Evolutionary conservation across 2,113 vertebrate genomes (phyloP), one percentile per base, ranked within the genome.

Genomic region (Mungos mungo): DNA sequence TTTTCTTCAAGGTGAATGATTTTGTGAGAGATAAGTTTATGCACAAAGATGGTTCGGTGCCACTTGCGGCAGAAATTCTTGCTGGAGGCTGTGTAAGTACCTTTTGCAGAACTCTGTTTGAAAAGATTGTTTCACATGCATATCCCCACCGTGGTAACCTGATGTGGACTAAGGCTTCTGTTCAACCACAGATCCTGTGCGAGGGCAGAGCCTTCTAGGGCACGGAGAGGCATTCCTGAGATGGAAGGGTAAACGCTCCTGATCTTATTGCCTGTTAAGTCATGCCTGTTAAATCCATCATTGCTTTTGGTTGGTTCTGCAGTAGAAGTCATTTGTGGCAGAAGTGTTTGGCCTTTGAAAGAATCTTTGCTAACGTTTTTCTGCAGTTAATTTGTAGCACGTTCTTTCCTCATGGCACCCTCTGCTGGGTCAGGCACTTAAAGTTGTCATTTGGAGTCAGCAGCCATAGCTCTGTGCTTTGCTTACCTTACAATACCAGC

Each of bases 61-160:
- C 99, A 10, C 90, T 99, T 65, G 93, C 98, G 57, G 98, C 99
- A 87, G 99, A 99, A 98, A 99, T 99, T 95, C 98, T 99, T 80
- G 98, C 99, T 7, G 99, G 99, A 68, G 99, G 99, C 98, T 99
- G 99, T 96, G 99, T 99, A 98, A 99, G 99, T 99, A 98, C 88
- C 93, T 97, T 76, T 45, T 88, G 12, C 1, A 3, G 7, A 80
- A 80, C 63, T 81, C 84, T 90, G 57, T 79, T n/a, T n/a, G 72
- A 47, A 54, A 96, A 96, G 60, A 18, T 94, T 96, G 47, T 97
- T 92, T 57, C 90, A 7, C 29, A 0, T 47, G 9, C 60, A 0
- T 66, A 11, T n/a, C 88, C 19, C 31, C 35, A 25, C 79, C 1
- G 0, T 63, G 93, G 52, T 83, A 88, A 72, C 91, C 77, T 96